Percentiles rank a stretch among this genome's conserved stretches.
phyloP scores from a whole-genome alignment of 2,797 vertebrate species.

The Myripristis jacobus region DNA sequence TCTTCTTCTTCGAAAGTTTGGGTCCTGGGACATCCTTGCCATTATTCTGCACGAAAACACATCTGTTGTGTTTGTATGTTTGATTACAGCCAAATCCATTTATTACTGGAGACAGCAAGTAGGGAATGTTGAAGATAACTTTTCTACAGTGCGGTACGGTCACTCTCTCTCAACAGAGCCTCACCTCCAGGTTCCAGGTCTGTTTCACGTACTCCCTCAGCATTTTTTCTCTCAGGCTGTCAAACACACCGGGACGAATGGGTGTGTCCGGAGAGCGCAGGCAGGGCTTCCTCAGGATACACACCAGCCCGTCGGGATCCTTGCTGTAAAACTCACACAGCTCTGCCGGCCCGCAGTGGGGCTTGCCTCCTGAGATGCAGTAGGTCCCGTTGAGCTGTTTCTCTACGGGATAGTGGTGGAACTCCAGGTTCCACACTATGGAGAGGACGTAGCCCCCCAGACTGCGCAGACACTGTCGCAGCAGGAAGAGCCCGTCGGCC shows the following conservation, averaged over 20 bases:
- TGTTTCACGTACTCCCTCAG: constrained; percentile 93
- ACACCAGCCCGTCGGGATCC: constrained; percentile 92
- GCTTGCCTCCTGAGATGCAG: constrained; percentile 89
- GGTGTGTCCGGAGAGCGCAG: constrained; percentile 84
- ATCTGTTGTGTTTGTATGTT: no score
- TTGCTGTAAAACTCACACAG: constrained; percentile 96
- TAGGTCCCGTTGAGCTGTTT: constrained; percentile 95
- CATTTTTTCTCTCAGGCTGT: constrained; percentile 93
- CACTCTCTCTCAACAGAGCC: constrained; percentile 21
- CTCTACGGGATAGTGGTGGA: constrained; percentile 94
- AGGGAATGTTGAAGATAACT: not conserved
- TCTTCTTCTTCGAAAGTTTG: no score
- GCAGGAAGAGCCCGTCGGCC: constrained; percentile 92
- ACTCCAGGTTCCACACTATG: constrained; percentile 87
- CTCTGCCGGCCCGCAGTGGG: constrained; percentile 94
- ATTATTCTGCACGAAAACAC: no score
- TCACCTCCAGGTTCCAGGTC: constrained; percentile 96
- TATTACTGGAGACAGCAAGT: not conserved
- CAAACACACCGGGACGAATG: constrained; percentile 88
- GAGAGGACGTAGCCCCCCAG: constrained; percentile 97
- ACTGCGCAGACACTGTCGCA: constrained; percentile 94
- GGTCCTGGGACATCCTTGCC: no score
- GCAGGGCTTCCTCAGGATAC: constrained; percentile 90
- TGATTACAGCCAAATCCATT: no score
- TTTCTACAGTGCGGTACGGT: not conserved